Evolutionary conservation across 2,797 vertebrate species (phyloP).

Genomic region (Rhabdomys pumilio): DNA sequence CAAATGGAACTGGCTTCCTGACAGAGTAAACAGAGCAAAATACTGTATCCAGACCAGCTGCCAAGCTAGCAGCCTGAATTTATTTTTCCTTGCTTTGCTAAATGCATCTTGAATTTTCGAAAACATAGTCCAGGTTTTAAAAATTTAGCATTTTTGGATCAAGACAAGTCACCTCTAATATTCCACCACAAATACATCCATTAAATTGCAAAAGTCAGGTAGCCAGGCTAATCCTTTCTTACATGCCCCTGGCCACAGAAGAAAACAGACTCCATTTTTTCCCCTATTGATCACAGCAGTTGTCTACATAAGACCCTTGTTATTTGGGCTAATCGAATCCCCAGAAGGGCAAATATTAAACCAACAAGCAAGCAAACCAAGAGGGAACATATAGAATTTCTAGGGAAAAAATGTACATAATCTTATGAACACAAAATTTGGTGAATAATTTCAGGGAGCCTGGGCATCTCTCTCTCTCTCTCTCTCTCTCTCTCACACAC

Average conservation of each 20-base stretch:
- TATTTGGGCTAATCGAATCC: constrained; percentile 57
- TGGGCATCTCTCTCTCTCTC: too few species aligned
- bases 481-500: too few species aligned
- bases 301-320: constrained; percentile 24
- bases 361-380: not conserved
- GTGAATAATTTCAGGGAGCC: constrained; percentile 33
- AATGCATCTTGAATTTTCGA: constrained; percentile 83
- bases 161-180: constrained; percentile 79
- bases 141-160: constrained; percentile 81
- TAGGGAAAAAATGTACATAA: not conserved
- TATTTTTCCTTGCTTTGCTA: constrained; percentile 85
- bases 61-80: constrained; percentile 83
- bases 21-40: constrained; percentile 86
- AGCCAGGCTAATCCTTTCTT: constrained; percentile 77
- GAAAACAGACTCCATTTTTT: constrained; percentile 67
- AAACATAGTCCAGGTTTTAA: constrained; percentile 77
- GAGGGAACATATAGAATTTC: constrained; percentile 14
- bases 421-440: not conserved
- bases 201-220: constrained; percentile 80
- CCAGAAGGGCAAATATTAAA: not conserved
- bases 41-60: constrained; percentile 86
- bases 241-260: constrained; percentile 8
- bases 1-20: constrained; percentile 86
- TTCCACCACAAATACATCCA: constrained; percentile 70
- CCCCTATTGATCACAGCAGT: constrained; percentile 26